phyloP scores from a whole-genome alignment of 2,113 vertebrate species.

The Pseudopipra pipra region DNA sequence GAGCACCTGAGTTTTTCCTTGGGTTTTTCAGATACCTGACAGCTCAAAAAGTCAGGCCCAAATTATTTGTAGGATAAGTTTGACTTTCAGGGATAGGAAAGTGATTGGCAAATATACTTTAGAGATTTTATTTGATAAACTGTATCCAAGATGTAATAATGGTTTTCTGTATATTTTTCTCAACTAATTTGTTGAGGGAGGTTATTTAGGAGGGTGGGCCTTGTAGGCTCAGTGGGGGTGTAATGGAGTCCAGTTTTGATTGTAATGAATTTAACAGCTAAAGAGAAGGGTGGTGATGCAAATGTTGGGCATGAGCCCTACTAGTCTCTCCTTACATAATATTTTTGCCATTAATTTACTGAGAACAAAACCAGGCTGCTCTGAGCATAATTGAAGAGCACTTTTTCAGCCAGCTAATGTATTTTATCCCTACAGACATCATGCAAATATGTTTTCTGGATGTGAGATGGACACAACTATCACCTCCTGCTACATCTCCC shows the following conservation, averaged over 20 bases:
- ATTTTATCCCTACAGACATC: not conserved
- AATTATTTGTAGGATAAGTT: not conserved
- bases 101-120: not conserved
- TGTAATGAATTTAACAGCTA: not conserved
- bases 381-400: not conserved
- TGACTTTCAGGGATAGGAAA: not conserved
- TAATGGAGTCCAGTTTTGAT: not conserved
- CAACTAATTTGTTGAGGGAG: not conserved
- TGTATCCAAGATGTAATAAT: not conserved
- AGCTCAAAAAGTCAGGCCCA: not conserved
- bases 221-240: fast-evolving
- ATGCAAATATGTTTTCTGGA: not conserved
- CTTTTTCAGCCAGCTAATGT: not conserved
- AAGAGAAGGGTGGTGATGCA: not conserved
- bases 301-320: not conserved
- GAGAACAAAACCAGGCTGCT: not conserved
- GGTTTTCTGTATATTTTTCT: not conserved
- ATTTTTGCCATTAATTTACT: not conserved
- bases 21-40: not conserved
- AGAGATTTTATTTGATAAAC: not conserved
- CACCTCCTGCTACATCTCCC: not conserved
- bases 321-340: not conserved
- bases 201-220: not conserved
- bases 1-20: not conserved
- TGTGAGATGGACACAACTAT: not conserved